Conservation (phyloP, 2,888 invertebrate genomes). For the Philaethria dido region DNA sequence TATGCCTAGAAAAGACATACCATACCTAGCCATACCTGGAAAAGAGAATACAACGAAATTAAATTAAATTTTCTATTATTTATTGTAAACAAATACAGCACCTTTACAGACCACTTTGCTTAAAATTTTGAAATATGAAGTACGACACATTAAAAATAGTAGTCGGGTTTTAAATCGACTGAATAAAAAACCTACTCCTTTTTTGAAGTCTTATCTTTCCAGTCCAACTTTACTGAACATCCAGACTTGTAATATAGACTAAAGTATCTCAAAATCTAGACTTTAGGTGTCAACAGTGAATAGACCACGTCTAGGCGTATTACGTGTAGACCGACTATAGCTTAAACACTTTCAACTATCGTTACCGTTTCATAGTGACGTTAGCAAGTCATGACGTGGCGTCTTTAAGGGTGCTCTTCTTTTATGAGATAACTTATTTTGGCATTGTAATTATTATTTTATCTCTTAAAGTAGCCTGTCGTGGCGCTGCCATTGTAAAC, state of each 20-base stretch:
- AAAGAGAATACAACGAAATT: too few species aligned
- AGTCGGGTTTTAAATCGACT: too few species aligned
- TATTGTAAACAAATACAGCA: slow-evolving; percentile 11
- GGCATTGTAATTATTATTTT: neutral
- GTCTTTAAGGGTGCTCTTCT: slow-evolving; percentile 1
- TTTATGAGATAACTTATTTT: neutral
- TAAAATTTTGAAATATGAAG: too few species aligned
- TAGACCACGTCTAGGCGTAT: slow-evolving; percentile 7
- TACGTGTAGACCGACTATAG: neutral
- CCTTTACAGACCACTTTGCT: slow-evolving; percentile 1
- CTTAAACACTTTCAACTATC: slow-evolving; percentile 12
- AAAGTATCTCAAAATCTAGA: slow-evolving; percentile 16
- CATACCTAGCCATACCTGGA: too few species aligned
- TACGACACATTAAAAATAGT: too few species aligned
- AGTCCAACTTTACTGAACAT: too few species aligned
- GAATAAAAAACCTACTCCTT: too few species aligned
- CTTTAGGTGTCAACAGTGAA: slow-evolving; percentile 29
- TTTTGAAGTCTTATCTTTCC: too few species aligned
- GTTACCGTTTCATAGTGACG: slow-evolving; percentile 1
- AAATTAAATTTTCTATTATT: neutral
- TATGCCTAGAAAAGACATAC: too few species aligned
- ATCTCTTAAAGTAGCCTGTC: too few species aligned
- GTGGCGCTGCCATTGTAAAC: too few species aligned
- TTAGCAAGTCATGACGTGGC: neutral
- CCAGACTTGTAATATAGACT: too few species aligned